These are phyloP conservation scores for Hippocampus barbouri DNA, from an alignment of 2,113 vertebrate genomes.

Conservation along the genomic window DNA sequence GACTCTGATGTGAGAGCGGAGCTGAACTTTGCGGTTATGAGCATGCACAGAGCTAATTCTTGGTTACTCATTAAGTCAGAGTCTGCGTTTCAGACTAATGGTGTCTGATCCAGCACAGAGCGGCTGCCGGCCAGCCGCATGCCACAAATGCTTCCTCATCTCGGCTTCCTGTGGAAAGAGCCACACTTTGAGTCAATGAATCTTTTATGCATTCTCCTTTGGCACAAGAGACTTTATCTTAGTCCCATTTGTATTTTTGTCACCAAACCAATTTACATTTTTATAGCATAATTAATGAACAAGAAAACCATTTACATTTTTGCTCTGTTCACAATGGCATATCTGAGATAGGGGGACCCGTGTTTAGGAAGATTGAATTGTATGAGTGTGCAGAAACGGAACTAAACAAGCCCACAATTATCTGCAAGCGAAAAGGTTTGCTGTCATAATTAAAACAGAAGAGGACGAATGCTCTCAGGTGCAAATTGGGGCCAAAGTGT, in stretches of 20 bases:
- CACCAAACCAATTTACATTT: conserved; percentile 76
- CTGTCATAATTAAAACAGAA: conserved; percentile 44
- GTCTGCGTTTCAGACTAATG: conserved; percentile 32
- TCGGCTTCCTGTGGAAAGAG: conserved; percentile 53
- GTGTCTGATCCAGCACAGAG: conserved; percentile 34
- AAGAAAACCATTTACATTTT: conserved; percentile 73
- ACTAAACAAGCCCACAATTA: conserved; percentile 31
- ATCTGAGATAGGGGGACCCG: conserved; percentile 42
- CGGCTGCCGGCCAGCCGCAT: conserved; percentile 31
- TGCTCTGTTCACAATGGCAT: conserved; percentile 44
- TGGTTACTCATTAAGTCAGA: conserved; percentile 46
- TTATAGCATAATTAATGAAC: conserved; percentile 80
- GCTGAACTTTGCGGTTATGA: conserved; percentile 20
- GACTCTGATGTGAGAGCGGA: conserved; percentile 33
- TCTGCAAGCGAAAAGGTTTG: conserved; percentile 31
- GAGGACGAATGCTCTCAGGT: conserved; percentile 56
- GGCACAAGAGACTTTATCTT: conserved; percentile 74
- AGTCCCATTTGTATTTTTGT: conserved; percentile 75
- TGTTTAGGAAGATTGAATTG: conserved; percentile 41
- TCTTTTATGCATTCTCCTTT: conserved; percentile 70
- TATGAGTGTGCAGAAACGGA: conserved; percentile 32
- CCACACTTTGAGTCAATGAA: conserved; percentile 64
- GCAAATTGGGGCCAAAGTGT: conserved; percentile 63
- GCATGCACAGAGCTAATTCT: conserved; percentile 25
- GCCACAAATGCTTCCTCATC: conserved; percentile 40